Percentiles rank a stretch among this genome's conserved stretches.
Evolutionary conservation across 2,888 invertebrate species (phyloP).

Genomic region (Pachycephus smyrnensis): DNA sequence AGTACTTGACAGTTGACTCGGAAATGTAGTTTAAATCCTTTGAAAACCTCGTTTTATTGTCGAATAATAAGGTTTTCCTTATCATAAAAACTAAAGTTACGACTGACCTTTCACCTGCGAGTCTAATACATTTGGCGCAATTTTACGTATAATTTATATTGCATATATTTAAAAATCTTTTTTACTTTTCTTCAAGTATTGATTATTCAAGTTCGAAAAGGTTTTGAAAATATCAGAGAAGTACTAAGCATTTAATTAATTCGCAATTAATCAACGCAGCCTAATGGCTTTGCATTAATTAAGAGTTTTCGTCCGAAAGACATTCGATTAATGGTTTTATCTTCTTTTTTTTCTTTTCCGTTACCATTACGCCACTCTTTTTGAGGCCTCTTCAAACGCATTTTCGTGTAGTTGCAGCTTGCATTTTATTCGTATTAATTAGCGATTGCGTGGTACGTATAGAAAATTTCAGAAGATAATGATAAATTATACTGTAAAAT

Average conservation of each 20-base stretch:
- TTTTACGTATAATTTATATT: background rate
- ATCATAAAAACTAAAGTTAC: background rate
- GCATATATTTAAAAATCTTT: background rate
- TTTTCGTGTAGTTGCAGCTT: background rate
- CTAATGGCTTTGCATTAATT: background rate
- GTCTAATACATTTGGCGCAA: background rate
- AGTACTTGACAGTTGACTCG: background rate
- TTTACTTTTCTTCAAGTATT: background rate
- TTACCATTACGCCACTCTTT: background rate
- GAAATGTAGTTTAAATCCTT: background rate
- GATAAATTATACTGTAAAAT: too few species aligned
- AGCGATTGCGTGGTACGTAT: too few species aligned
- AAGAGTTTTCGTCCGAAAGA: background rate
- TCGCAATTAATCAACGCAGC: background rate
- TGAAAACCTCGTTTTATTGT: background rate
- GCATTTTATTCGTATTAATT: too few species aligned
- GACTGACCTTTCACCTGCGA: background rate
- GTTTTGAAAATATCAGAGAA: background rate
- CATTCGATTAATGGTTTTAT: background rate
- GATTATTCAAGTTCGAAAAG: background rate
- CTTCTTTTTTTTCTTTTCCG: background rate
- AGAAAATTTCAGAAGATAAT: too few species aligned
- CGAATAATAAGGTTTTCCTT: background rate
- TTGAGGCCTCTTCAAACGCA: background rate
- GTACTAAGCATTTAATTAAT: background rate